Conservation (phyloP, 92 coral and sea anemone species). For the Siderastrea radians region DNA sequence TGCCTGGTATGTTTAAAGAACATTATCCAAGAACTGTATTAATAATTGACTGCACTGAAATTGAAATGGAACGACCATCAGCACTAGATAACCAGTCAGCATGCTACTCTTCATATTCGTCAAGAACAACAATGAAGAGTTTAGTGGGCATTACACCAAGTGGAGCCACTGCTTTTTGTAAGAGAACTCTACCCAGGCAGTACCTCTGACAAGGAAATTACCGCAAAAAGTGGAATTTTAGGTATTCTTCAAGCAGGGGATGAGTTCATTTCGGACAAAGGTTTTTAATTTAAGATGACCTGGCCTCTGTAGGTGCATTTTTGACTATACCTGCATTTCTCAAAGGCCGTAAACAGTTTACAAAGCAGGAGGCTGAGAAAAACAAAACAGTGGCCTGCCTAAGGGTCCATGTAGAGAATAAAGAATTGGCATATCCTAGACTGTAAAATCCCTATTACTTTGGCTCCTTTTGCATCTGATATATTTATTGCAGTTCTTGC, state of each 20-base stretch:
- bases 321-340: conserved; percentile 58
- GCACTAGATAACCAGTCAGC: conserved; percentile 74
- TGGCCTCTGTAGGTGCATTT: conserved; percentile 60
- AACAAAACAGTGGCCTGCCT: conserved; percentile 68
- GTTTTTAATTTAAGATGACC: conserved; percentile 57
- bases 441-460: conserved; percentile 52
- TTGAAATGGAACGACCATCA: conserved; percentile 75
- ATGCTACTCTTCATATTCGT: conserved; percentile 52
- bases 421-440: conserved; percentile 76
- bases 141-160: conserved; percentile 72
- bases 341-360: conserved; percentile 58
- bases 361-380: conserved; percentile 54
- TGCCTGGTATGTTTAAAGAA: conserved; percentile 62
- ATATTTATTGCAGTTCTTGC: conserved; percentile 54
- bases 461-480: conserved; percentile 63
- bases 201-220: conserved; percentile 71
- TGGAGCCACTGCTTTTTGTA: conserved; percentile 66
- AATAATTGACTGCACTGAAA: conserved; percentile 69
- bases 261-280: conserved; percentile 68
- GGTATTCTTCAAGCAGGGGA: conserved; percentile 40
- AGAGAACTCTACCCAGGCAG: conserved; percentile 71
- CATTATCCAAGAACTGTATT: conserved; percentile 55
- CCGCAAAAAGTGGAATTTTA: conserved; percentile 61
- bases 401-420: conserved; percentile 66
- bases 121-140: conserved; percentile 75